Percentiles rank a stretch among this genome's conserved stretches.
phyloP scores from a whole-genome alignment of 2,113 vertebrate species.

The Brachypodius melanocephalos region DNA sequence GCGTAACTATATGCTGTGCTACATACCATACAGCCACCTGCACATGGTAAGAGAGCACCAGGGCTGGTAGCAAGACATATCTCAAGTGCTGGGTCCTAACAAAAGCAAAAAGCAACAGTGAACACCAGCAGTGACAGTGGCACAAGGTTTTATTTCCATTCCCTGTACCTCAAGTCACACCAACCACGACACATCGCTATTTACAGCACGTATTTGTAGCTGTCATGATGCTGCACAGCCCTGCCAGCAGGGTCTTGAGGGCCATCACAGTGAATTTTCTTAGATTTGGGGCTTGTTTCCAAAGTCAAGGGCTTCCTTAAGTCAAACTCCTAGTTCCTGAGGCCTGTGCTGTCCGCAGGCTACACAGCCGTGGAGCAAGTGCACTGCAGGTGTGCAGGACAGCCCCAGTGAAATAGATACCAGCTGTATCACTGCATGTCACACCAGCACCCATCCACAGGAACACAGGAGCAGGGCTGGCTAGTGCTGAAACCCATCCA shows the following conservation, averaged over 20 bases:
- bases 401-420: fast-evolving
- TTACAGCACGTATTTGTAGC: not conserved
- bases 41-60: fast-evolving
- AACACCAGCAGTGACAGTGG: not conserved
- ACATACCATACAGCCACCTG: not conserved
- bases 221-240: fast-evolving
- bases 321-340: fast-evolving
- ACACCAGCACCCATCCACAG: not conserved
- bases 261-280: not conserved
- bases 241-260: not conserved
- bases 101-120: not conserved
- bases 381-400: fast-evolving
- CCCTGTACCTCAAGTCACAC: not conserved
- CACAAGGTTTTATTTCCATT: not conserved
- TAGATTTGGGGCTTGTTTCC: not conserved
- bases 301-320: not conserved
- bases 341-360: fast-evolving
- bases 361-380: fast-evolving
- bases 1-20: not conserved
- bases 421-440: fast-evolving
- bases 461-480: not conserved
- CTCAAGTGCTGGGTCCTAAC: not conserved
- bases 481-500: fast-evolving
- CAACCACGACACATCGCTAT: fast-evolving
- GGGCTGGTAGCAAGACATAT: not conserved